Percentiles rank a stretch among this genome's conserved stretches.
phyloP scores from a whole-genome alignment of 2,888 invertebrate genomes.

The Aleiodes alternator region DNA sequence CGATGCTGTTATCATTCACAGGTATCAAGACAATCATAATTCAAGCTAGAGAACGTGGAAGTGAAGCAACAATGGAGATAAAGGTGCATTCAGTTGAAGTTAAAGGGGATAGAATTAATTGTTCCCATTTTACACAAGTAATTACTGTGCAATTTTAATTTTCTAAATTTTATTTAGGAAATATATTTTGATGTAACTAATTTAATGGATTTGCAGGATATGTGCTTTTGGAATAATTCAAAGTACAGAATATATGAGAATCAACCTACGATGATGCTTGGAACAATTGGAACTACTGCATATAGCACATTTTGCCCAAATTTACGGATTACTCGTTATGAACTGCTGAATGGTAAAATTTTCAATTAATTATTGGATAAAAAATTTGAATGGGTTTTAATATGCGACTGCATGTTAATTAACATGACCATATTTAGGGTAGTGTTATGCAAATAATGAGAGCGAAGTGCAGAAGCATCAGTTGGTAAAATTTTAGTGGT shows the following conservation, averaged over 20 bases:
- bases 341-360: slow-evolving; percentile 73
- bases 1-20: slow-evolving; percentile 40
- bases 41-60: slow-evolving; percentile 55
- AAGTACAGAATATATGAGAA: slow-evolving; percentile 72
- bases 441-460: no score
- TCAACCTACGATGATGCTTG: slow-evolving; percentile 71
- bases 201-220: slow-evolving; percentile 62
- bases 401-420: no score
- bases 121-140: slow-evolving; percentile 68
- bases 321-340: slow-evolving; percentile 75
- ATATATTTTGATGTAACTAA: slow-evolving; percentile 17
- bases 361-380: background rate
- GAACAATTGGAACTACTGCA: slow-evolving; percentile 74
- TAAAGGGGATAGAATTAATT: slow-evolving; percentile 61
- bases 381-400: no score
- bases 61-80: slow-evolving; percentile 68
- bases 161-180: background rate
- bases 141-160: background rate
- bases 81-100: slow-evolving; percentile 60
- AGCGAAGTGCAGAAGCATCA: no score
- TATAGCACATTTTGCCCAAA: slow-evolving; percentile 76
- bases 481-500: no score
- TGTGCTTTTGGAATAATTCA: slow-evolving; percentile 71
- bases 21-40: slow-evolving; percentile 57
- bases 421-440: no score